Evolutionary conservation across 2,888 invertebrate genomes (phyloP).

Genomic region (Pocota personata): DNA sequence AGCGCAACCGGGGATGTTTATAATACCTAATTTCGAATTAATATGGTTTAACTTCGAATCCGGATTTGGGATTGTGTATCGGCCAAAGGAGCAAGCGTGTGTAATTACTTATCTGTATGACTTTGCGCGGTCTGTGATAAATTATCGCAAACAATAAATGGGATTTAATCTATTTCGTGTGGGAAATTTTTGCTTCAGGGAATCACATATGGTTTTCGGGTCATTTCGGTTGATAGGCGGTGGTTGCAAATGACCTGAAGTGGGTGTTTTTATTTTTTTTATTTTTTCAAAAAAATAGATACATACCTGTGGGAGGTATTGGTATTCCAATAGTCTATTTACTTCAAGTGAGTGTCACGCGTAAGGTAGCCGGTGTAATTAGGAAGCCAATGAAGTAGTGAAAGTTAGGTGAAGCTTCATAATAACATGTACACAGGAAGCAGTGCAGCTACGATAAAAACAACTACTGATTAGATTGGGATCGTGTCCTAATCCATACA

Average conservation of each 20-base stretch:
- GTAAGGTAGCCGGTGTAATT: too few relatives aligned
- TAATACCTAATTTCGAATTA: conserved; percentile 4
- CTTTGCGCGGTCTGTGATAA: background rate
- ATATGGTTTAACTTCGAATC: background rate
- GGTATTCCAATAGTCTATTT: too few relatives aligned
- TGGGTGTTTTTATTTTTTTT: too few relatives aligned
- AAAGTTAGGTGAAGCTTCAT: too few relatives aligned
- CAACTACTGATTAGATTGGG: too few relatives aligned
- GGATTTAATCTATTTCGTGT: background rate
- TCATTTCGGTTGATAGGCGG: background rate
- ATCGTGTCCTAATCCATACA: too few relatives aligned
- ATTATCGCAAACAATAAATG: background rate
- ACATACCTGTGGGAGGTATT: too few relatives aligned
- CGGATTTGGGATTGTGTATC: background rate
- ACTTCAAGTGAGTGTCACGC: too few relatives aligned
- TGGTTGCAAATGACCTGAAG: background rate
- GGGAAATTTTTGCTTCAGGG: background rate
- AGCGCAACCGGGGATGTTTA: background rate
- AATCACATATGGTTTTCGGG: background rate
- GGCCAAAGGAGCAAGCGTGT: background rate
- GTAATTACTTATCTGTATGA: background rate
- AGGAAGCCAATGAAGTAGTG: too few relatives aligned
- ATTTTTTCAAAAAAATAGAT: too few relatives aligned
- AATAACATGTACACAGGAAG: too few relatives aligned
- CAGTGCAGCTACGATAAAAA: too few relatives aligned